These are phyloP conservation scores for Criorhina ranunculi DNA, from an alignment of 2,888 invertebrate genomes.

Conservation along the genomic window DNA sequence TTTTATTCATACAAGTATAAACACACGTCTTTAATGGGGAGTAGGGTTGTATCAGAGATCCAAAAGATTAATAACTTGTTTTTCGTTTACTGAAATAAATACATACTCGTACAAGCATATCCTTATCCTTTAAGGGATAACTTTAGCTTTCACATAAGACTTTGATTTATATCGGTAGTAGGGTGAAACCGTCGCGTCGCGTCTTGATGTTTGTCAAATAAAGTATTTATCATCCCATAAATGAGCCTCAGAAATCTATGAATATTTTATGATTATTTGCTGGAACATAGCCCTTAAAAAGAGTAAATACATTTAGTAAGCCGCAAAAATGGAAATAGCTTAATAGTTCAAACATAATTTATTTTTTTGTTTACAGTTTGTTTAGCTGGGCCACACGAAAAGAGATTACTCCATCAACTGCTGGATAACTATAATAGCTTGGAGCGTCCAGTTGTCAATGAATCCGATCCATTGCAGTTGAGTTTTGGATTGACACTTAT, in stretches of 20 bases:
- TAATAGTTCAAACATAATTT: slow-evolving; percentile 32
- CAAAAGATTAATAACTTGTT: slow-evolving; percentile 24
- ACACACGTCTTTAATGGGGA: no score
- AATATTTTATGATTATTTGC: slow-evolving; percentile 39
- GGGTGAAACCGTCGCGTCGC: neutral
- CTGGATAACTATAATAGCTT: slow-evolving; percentile 96
- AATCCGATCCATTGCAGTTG: slow-evolving; percentile 97
- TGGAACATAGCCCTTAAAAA: slow-evolving; percentile 16
- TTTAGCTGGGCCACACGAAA: slow-evolving; percentile 95
- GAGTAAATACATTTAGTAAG: slow-evolving; percentile 18
- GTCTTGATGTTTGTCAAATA: slow-evolving; percentile 6
- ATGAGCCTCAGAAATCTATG: slow-evolving; percentile 33
- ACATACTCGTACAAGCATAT: neutral
- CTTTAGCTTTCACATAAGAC: neutral
- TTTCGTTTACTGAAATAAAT: slow-evolving; percentile 17
- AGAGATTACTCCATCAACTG: slow-evolving; percentile 94
- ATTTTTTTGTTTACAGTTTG: slow-evolving; percentile 86
- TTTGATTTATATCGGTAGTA: slow-evolving; percentile 10
- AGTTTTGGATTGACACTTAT: slow-evolving; percentile 98
- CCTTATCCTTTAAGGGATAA: neutral
- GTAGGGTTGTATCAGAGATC: neutral
- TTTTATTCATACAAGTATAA: no score
- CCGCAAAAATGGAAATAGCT: neutral
- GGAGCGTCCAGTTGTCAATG: slow-evolving; percentile 97
- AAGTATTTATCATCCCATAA: slow-evolving; percentile 30